Percentiles rank a stretch among this genome's conserved stretches.
Evolutionary conservation across 2,113 vertebrate species (phyloP).

Genomic region (Rhadina sibilatrix): DNA sequence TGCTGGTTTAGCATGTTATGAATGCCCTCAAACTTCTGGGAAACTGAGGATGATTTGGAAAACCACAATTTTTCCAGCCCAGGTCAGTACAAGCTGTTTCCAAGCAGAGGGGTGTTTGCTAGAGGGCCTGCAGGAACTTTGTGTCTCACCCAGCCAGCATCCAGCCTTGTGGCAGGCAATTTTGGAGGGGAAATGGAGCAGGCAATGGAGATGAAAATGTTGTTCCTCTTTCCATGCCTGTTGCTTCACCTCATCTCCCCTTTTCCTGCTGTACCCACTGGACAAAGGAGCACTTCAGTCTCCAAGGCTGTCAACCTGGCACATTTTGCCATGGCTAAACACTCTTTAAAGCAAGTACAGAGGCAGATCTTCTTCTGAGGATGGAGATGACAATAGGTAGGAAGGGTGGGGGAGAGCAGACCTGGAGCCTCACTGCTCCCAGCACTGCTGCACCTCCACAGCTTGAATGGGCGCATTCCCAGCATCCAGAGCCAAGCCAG

Average conservation of each 20-base stretch:
- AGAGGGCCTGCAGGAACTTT: rapidly evolving
- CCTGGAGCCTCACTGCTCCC: neutral
- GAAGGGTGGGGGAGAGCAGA: neutral
- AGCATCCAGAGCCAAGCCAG: neutral
- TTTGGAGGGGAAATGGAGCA: neutral
- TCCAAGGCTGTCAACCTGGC: neutral
- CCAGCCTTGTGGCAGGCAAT: neutral
- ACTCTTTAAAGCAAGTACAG: neutral
- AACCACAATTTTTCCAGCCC: neutral
- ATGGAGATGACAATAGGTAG: neutral
- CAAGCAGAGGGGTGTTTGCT: neutral
- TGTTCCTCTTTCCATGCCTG: neutral
- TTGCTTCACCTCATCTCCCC: neutral
- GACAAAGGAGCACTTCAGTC: neutral
- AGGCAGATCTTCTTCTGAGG: conserved; percentile 11
- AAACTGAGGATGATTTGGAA: neutral
- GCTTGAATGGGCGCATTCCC: conserved; percentile 30
- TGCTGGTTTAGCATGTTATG: neutral
- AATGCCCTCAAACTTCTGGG: neutral
- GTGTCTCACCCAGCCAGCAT: neutral
- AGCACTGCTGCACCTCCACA: neutral
- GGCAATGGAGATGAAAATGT: neutral
- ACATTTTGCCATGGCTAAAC: neutral
- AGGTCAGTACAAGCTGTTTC: neutral
- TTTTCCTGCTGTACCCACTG: neutral